phyloP scores from a whole-genome alignment of 64 coral and sea anemone species.

The Trachythela sp. region DNA sequence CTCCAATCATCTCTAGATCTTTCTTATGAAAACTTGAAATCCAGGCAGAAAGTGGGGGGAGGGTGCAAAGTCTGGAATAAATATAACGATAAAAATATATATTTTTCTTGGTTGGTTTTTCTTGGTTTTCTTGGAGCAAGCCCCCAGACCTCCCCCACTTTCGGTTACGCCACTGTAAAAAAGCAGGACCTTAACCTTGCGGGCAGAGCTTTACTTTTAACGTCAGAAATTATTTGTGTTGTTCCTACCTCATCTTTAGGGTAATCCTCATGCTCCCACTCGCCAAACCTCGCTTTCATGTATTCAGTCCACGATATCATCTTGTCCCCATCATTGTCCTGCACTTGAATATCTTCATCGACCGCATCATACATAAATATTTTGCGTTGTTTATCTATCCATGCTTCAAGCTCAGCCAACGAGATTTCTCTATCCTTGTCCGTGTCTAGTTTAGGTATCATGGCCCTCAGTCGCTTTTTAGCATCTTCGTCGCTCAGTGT shows the following conservation, averaged over 20 bases:
- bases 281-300: conserved; percentile 62
- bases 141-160: too few species aligned
- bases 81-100: too few species aligned
- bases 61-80: too few species aligned
- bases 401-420: conserved; percentile 57
- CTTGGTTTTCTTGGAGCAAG: too few species aligned
- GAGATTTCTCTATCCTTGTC: conserved; percentile 74
- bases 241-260: conserved; percentile 73
- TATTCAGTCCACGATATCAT: conserved; percentile 94
- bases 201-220: too few species aligned
- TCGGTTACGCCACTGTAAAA: too few species aligned
- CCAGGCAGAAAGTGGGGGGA: too few species aligned
- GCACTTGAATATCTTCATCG: conserved; percentile 67
- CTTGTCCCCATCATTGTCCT: conserved; percentile 77
- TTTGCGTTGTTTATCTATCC: conserved; percentile 93
- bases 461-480: conserved; percentile 65
- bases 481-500: conserved; percentile 73
- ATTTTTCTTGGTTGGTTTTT: too few species aligned
- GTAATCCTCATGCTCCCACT: conserved; percentile 68
- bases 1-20: too few species aligned
- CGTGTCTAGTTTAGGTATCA: conserved; percentile 63
- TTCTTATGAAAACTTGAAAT: too few species aligned
- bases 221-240: too few species aligned
- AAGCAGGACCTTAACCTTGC: too few species aligned
- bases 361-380: conserved; percentile 96